These are phyloP conservation scores for Columba guinea DNA, from an alignment of 2,797 vertebrate genomes.

Conservation along the genomic window DNA sequence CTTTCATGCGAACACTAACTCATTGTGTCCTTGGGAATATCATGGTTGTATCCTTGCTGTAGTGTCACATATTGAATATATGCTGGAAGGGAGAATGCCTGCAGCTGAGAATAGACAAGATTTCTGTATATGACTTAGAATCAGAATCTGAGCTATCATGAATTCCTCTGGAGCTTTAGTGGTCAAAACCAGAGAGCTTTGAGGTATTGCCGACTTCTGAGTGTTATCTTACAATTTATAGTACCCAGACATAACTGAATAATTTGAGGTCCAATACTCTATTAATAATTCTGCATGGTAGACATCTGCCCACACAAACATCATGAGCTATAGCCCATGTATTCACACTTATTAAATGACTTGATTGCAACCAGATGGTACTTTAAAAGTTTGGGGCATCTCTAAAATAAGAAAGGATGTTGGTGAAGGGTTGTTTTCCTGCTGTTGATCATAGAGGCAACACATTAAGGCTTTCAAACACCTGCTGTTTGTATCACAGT, in stretches of 20 bases:
- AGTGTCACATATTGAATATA: neutral
- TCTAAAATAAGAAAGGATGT: neutral
- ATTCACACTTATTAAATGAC: neutral
- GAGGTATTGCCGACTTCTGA: neutral
- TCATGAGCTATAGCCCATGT: neutral
- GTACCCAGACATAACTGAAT: neutral
- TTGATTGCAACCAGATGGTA: neutral
- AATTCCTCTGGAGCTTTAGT: neutral
- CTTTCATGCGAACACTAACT: neutral
- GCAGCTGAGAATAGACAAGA: neutral
- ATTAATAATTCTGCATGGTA: constrained; percentile 1
- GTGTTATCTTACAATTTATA: neutral
- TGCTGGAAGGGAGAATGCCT: neutral
- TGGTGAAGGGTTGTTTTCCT: neutral
- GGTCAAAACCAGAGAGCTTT: neutral
- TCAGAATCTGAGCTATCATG: neutral
- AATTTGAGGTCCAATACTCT: neutral
- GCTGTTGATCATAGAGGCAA: neutral
- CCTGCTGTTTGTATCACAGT: neutral
- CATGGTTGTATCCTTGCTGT: neutral
- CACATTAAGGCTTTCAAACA: constrained; percentile 6
- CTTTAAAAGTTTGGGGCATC: neutral
- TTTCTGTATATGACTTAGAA: neutral
- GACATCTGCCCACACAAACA: neutral
- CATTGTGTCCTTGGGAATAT: neutral